Conservation (phyloP, 2,113 vertebrate genomes). For the Odontesthes bonariensis region DNA sequence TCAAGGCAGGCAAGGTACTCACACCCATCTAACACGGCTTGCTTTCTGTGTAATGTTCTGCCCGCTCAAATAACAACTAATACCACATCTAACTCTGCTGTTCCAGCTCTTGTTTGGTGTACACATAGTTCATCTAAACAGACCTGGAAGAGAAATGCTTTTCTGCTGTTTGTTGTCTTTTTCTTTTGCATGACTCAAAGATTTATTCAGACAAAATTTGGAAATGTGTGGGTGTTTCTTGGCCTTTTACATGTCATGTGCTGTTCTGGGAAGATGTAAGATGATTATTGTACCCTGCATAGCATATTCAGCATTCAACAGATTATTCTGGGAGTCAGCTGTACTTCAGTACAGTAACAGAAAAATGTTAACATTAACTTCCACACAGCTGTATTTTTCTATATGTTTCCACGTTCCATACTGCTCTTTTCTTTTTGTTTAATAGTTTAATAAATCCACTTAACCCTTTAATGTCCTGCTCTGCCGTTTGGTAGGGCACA, state of each 20-base stretch:
- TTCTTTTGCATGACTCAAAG: background rate
- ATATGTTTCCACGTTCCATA: too few species aligned
- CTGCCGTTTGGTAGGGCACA: too few species aligned
- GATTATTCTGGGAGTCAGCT: background rate
- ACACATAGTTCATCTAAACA: background rate
- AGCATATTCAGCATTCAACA: background rate
- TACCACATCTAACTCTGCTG: conserved; percentile 62
- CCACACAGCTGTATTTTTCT: background rate
- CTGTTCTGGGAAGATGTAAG: background rate
- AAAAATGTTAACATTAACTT: background rate
- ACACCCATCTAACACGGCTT: conserved; percentile 42
- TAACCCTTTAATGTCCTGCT: too few species aligned
- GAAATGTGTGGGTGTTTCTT: background rate
- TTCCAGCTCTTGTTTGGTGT: conserved; percentile 74
- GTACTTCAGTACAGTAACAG: background rate
- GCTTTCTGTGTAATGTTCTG: conserved; percentile 70
- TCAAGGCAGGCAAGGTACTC: conserved; percentile 98
- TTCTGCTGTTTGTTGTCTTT: conserved; percentile 5
- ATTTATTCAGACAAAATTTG: background rate
- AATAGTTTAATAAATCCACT: too few species aligned
- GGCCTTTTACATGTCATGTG: background rate
- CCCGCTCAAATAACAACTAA: conserved; percentile 16
- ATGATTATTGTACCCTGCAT: background rate
- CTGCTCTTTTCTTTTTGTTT: too few species aligned
- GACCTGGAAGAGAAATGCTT: conserved; percentile 54